These are phyloP conservation scores for Lithophane ornitopus DNA, from an alignment of 2,888 invertebrate genomes.

Conservation along the genomic window DNA sequence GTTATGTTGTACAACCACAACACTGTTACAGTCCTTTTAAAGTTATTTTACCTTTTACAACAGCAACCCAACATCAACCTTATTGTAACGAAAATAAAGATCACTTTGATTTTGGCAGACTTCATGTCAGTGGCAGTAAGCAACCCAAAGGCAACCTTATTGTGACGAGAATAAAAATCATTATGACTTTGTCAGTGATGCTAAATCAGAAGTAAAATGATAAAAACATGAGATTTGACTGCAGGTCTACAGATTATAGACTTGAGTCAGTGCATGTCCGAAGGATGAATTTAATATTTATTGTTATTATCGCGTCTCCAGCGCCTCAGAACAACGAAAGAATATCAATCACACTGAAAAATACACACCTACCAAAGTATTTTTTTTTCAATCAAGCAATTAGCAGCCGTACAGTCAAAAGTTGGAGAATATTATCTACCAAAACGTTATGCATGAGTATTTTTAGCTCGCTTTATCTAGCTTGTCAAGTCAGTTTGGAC, in stretches of 20 bases:
- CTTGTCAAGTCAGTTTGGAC: conserved; percentile 19
- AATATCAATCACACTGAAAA: conserved; percentile 15
- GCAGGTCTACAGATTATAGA: neutral
- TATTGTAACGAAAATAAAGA: no score
- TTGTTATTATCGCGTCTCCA: neutral
- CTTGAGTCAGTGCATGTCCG: neutral
- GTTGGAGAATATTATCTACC: neutral
- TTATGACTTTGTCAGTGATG: neutral
- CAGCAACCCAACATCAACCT: neutral
- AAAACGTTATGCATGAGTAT: conserved; percentile 5
- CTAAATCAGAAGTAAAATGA: neutral
- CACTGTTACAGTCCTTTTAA: neutral
- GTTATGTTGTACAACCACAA: neutral
- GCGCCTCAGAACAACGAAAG: neutral
- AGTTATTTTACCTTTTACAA: neutral
- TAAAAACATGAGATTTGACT: neutral
- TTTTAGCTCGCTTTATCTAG: conserved; percentile 28
- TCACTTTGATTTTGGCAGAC: neutral
- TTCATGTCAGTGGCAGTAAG: neutral
- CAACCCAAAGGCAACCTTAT: neutral
- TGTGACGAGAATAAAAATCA: neutral
- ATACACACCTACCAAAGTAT: conserved; percentile 3
- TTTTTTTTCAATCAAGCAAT: conserved; percentile 33
- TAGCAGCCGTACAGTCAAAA: conserved; percentile 18
- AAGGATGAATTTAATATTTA: neutral